phyloP scores from a whole-genome alignment of 2,797 vertebrate species.

The Ctenopoma multispine region DNA sequence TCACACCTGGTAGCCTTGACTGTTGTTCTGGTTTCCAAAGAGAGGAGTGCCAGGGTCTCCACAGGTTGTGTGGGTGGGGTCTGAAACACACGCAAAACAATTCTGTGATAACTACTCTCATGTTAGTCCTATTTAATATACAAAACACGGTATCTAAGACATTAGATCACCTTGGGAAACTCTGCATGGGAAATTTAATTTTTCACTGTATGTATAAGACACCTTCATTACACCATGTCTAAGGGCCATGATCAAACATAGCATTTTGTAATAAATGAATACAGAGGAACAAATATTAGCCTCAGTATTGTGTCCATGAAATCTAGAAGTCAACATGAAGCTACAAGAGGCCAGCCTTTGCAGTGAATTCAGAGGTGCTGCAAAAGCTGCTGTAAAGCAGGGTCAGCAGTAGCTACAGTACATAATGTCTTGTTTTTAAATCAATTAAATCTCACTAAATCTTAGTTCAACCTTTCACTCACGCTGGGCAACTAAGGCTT shows the following conservation, averaged over 20 bases:
- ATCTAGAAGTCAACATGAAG: constrained; percentile 6
- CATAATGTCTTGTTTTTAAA: too few relatives aligned
- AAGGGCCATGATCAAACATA: background rate
- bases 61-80: constrained; percentile 93
- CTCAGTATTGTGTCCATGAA: background rate
- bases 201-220: background rate
- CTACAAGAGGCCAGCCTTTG: background rate
- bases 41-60: constrained; percentile 90
- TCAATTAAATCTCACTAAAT: too few relatives aligned
- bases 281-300: background rate
- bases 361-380: background rate
- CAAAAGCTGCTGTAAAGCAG: background rate
- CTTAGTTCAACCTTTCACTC: too few relatives aligned
- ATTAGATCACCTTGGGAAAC: background rate
- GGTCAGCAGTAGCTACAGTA: background rate
- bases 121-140: constrained; percentile 8
- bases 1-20: constrained; percentile 94
- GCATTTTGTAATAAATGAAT: background rate
- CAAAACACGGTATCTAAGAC: background rate
- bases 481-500: background rate
- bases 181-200: background rate
- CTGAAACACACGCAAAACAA: constrained; percentile 74
- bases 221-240: background rate
- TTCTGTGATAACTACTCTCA: background rate
- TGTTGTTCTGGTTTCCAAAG: constrained; percentile 95